Percentiles rank a stretch among this genome's conserved stretches.
These are phyloP conservation scores for Chrysopilus asiliformis DNA, from an alignment of 2,888 invertebrate genomes.

Conservation along the genomic window DNA sequence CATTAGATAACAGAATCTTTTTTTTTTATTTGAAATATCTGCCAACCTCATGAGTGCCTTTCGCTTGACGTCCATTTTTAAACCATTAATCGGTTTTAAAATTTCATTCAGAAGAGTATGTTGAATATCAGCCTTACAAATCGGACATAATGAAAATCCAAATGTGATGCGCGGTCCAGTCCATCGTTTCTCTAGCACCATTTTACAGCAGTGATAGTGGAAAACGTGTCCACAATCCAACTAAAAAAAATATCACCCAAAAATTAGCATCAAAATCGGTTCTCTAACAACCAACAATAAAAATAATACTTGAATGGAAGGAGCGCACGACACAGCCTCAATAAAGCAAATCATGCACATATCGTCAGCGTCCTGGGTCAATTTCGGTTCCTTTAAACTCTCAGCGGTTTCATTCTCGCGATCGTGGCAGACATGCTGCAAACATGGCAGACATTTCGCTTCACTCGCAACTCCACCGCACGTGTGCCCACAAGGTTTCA, in stretches of 20 bases:
- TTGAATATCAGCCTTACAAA: constrained; percentile 84
- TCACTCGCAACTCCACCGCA: constrained; percentile 91
- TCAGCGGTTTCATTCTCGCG: constrained; percentile 31
- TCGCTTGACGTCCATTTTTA: constrained; percentile 80
- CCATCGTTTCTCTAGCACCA: constrained; percentile 78
- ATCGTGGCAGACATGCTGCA: constrained; percentile 64
- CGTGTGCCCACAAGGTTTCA: constrained; percentile 76
- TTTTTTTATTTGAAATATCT: no score
- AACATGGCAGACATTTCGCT: constrained; percentile 72
- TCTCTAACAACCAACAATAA: neutral
- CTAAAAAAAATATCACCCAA: constrained; percentile 34
- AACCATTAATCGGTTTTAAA: constrained; percentile 61
- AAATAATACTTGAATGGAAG: constrained; percentile 63
- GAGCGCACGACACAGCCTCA: constrained; percentile 89
- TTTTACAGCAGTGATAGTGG: constrained; percentile 81
- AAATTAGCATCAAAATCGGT: no score
- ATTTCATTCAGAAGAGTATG: constrained; percentile 69
- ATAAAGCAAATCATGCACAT: constrained; percentile 99
- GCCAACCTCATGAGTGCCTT: constrained; percentile 78
- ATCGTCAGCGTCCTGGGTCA: constrained; percentile 94
- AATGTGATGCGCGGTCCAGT: constrained; percentile 92
- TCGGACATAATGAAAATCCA: constrained; percentile 89
- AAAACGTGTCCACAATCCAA: constrained; percentile 92
- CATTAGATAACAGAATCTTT: no score
- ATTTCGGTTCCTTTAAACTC: constrained; percentile 33